These are phyloP conservation scores for Stramonita haemastoma DNA, from an alignment of 2,888 invertebrate species.

Conservation along the genomic window DNA sequence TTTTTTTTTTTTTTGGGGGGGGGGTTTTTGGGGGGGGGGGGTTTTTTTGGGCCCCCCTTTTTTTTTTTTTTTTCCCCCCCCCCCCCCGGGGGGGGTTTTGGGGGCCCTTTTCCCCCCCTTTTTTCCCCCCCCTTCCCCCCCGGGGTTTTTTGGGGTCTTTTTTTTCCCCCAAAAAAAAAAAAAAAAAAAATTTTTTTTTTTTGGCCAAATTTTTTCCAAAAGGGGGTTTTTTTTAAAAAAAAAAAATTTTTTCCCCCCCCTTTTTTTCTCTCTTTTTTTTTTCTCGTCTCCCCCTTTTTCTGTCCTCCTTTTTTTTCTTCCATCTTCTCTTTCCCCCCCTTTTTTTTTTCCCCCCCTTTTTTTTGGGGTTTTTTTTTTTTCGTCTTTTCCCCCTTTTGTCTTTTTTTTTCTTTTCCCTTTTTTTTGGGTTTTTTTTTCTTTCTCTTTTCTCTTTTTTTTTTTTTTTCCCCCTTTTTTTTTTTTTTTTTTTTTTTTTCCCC, in stretches of 20 bases:
- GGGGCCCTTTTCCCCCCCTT: too few relatives aligned
- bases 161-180: too few relatives aligned
- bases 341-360: not conserved
- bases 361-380: not conserved
- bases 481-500: not conserved
- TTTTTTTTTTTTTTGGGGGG: too few relatives aligned
- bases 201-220: not conserved
- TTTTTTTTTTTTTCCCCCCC: not conserved
- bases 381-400: not conserved
- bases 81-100: too few relatives aligned
- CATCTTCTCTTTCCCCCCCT: not conserved
- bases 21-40: too few relatives aligned
- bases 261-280: slow-evolving; percentile 1
- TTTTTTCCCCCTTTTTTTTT: not conserved
- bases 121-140: not conserved
- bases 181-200: too few relatives aligned
- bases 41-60: too few relatives aligned
- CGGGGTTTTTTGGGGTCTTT: not conserved
- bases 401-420: not conserved
- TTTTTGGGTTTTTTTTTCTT: not conserved
- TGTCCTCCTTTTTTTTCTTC: too few relatives aligned
- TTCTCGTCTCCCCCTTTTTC: not conserved
- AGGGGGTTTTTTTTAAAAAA: not conserved
- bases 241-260: not conserved
- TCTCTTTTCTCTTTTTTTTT: not conserved